Evolutionary conservation across 2,888 invertebrate species (phyloP).

Genomic region (Alsophila aescularia): DNA sequence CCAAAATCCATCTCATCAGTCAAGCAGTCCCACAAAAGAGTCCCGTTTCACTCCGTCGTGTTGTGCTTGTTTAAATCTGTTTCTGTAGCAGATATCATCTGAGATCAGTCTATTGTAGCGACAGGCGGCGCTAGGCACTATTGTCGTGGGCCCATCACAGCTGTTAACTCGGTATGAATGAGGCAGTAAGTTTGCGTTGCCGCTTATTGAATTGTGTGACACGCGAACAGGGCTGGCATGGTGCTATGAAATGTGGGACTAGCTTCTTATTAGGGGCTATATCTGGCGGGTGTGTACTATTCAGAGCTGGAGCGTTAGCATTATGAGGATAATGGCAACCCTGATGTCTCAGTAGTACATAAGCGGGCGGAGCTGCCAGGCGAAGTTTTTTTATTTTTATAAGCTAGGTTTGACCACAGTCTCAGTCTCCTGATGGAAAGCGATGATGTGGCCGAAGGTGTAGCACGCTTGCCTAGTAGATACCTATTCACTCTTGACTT

Average conservation of each 20-base stretch:
- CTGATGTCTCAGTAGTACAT: background rate
- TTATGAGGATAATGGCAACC: constrained; percentile 7
- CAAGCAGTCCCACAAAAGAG: constrained; percentile 10
- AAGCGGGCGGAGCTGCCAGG: background rate
- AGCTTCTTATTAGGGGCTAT: background rate
- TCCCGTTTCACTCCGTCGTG: constrained; percentile 16
- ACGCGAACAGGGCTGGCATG: constrained; percentile 46
- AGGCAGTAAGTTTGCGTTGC: constrained; percentile 47
- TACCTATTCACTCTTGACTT: too few species aligned
- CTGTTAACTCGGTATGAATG: constrained; percentile 57
- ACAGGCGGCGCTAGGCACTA: constrained; percentile 21
- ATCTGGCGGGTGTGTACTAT: background rate
- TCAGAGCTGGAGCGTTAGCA: background rate
- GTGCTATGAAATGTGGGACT: background rate
- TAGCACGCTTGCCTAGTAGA: too few species aligned
- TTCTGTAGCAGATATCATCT: constrained; percentile 28
- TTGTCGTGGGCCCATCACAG: constrained; percentile 46
- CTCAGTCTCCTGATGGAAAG: too few species aligned
- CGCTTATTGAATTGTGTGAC: constrained; percentile 66
- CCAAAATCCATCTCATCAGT: background rate
- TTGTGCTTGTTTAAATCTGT: constrained; percentile 29
- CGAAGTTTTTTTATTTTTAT: background rate
- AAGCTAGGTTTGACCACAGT: background rate
- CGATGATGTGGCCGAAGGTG: too few species aligned
- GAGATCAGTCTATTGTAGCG: constrained; percentile 43